phyloP scores from a whole-genome alignment of 2,113 vertebrate genomes.

The Amblyornis subalaris region DNA sequence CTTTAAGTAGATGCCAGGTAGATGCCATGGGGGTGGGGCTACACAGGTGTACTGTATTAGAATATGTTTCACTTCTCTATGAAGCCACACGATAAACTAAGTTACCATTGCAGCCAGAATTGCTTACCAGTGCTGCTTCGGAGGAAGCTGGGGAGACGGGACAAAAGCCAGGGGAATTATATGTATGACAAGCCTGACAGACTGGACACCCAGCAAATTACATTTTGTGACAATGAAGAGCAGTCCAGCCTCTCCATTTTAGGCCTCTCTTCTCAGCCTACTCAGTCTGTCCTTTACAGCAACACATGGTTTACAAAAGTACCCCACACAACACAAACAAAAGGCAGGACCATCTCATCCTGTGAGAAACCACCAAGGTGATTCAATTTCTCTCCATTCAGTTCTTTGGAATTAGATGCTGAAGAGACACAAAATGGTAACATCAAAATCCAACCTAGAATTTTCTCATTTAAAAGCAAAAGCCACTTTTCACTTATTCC shows the following conservation, averaged over 20 bases:
- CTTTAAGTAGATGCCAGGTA: not conserved
- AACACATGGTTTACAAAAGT: not conserved
- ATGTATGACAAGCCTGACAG: not conserved
- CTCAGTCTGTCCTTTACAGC: not conserved
- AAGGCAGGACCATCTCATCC: not conserved
- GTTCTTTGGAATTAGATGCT: not conserved
- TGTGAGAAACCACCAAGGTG: not conserved
- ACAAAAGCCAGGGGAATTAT: not conserved
- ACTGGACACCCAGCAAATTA: not conserved
- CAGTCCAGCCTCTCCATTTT: not conserved
- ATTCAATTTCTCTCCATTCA: not conserved
- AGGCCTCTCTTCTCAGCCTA: not conserved
- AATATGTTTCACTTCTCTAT: not conserved
- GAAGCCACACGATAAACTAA: not conserved
- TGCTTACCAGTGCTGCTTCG: rapidly evolving
- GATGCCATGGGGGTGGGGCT: rapidly evolving
- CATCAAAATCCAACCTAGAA: not conserved
- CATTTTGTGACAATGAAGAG: not conserved
- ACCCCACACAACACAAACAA: not conserved
- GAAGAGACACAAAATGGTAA: not conserved
- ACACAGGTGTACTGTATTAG: not conserved
- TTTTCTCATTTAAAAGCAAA: not conserved
- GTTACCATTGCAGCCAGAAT: not conserved
- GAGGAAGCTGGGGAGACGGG: not conserved
- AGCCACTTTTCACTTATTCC: not conserved